Base-by-base conservation (phyloP, 2,113 vertebrate genomes). In the Semnornis frantzii region DNA sequence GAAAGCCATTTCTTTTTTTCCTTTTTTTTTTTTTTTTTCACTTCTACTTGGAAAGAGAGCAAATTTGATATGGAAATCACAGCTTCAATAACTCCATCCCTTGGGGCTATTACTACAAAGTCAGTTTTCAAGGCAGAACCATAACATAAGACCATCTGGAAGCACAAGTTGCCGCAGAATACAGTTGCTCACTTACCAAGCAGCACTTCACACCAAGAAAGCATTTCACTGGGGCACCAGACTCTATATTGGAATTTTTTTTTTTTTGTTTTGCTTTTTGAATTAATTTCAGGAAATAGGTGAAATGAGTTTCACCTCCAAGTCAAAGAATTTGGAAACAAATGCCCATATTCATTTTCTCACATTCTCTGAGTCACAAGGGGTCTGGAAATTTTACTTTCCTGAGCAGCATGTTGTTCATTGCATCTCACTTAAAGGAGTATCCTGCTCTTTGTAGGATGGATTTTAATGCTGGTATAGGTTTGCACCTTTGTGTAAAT, bases 11-110 rank as follows among this genome's bases (percentile, higher is more conserved):
- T 42, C 12, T 91, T 89, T 77, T 73, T 25, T 90, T 90, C 37
- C 66, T 73, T 37, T 37, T 37, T 39, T 39, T 10, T 42, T 42
- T 42, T 46, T 46, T 46, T 46, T 46, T 46, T 18, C 44, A 46
- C 44, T 87, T 42, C 92, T 11, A 83, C 80, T 93, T 81, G 63
- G 57, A 87, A 91, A 80, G 21, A 92, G n/a, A 83, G 59, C 50
- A 94, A 91, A 92, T 72, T 89, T 89, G 59, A 85, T 89, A 93
- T 76, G 89, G 89, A 89, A 92, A 94, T 93, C 79, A 92, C 42
- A 89, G 75, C 55, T 42, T 82, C 82, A 83, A 4, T 94, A 93
- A 92, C 10, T 85, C 20, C 10, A 63, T 91, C 93, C 91, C 91
- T 83, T 50, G 66, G 15, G 87, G 80, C 70, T 24, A 82, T 90